Evolutionary conservation across 2,888 invertebrate species (phyloP), one percentile per base, ranked within the genome.

Genomic region (Slavum lentiscoides): DNA sequence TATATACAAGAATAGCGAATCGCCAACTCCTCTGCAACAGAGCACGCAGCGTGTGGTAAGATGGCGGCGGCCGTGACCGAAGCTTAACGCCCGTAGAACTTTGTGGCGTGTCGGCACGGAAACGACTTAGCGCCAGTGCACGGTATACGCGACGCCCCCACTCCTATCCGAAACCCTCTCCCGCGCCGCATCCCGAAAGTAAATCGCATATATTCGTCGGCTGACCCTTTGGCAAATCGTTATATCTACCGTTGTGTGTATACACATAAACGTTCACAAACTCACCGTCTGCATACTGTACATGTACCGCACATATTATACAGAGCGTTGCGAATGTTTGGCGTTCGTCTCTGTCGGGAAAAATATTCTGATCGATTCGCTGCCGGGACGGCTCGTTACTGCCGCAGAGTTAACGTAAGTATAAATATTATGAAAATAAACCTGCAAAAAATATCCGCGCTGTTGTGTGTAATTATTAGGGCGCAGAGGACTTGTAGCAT

Each of bases 91-190:
- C 68, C 59, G 68, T 62, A 64, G 70, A 80, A 80, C 80, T 80
- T 80, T 80, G 80, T 80, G 80, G 80, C 80, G 80, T 80, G 80
- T 80, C 80, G 80, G 80, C 80, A 80, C 80, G 72, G 72, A 80
- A 80, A 80, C 80, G 70, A 72, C 80, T 80, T 72, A 76, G 80
- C 64, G 80, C 64, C 55, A 19, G 72, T 43, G 72, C 55, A 59
- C 53, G 67, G 49, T 66, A 30, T 30, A 30, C 30, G 30, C 1
- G 30, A 4, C 30, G 30, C 30, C 30, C 30, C 30, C 1, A 30
- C 75, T 76, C 75, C 23, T 76, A 68, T 37, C 77, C 53, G 53
- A 39, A 58, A 80, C 80, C 64, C 64, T 64, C 58, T 55, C 70
- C 80, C 30, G 30, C 30, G 64, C 80, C 72, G 30, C 53, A 55